Conservation (phyloP, 2,113 vertebrate genomes). For the Gymnobelideus leadbeateri region DNA sequence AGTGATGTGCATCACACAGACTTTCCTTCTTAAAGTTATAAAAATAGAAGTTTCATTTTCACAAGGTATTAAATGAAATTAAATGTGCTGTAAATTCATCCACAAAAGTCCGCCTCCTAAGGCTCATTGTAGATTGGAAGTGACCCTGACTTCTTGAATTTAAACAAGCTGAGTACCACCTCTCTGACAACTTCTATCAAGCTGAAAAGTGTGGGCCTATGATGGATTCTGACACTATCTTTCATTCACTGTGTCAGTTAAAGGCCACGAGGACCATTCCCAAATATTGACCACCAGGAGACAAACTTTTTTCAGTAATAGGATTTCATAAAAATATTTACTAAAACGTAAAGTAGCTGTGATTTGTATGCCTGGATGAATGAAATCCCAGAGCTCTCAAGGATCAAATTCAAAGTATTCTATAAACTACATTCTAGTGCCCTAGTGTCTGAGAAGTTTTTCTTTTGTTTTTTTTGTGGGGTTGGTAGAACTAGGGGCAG, state of each 20-base stretch:
- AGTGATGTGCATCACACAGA: rapidly evolving
- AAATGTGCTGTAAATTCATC: not conserved
- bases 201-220: not conserved
- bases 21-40: too few relatives aligned
- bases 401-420: not conserved
- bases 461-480: not conserved
- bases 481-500: not conserved
- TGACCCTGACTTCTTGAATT: not conserved
- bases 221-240: not conserved
- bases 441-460: not conserved
- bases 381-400: not conserved
- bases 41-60: not conserved
- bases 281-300: not conserved
- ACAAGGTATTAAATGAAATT: not conserved
- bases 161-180: not conserved
- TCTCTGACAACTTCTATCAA: not conserved
- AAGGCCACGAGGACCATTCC: not conserved
- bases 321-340: not conserved
- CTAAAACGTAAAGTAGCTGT: not conserved
- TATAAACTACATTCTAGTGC: not conserved
- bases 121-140: not conserved
- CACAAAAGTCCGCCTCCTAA: not conserved
- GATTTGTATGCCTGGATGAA: not conserved
- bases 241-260: not conserved
- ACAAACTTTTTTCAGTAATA: not conserved